phyloP scores from a whole-genome alignment of 2,797 vertebrate species.

The Rhabdophis nuchalis region DNA sequence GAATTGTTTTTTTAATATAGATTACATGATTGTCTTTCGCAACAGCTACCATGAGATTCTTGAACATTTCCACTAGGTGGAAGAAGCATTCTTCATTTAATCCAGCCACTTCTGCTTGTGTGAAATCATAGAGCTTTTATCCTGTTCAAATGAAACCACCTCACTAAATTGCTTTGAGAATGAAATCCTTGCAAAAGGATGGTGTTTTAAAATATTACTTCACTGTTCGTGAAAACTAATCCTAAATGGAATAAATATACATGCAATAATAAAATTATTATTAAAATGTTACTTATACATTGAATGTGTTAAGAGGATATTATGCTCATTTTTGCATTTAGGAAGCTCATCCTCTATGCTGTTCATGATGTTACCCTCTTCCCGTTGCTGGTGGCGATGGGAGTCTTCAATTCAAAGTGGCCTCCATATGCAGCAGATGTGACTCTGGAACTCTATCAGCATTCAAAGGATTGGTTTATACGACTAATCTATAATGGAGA shows the following conservation, averaged over 20 bases:
- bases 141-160: background rate
- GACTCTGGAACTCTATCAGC: conserved; percentile 84
- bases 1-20: background rate
- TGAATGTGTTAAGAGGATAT: background rate
- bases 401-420: conserved; percentile 88
- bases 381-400: conserved; percentile 85
- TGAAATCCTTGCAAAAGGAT: background rate
- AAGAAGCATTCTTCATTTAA: background rate
- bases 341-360: conserved; percentile 90
- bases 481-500: conserved; percentile 82
- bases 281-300: background rate
- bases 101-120: background rate
- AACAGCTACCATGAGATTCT: background rate
- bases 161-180: background rate
- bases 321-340: conserved; percentile 51
- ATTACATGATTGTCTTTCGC: background rate
- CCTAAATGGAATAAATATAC: background rate
- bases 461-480: conserved; percentile 82
- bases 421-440: conserved; percentile 87
- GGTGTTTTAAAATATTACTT: background rate
- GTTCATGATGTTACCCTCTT: conserved; percentile 86
- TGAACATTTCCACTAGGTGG: background rate
- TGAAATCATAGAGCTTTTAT: background rate
- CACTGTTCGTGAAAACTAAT: background rate
- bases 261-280: background rate